These are phyloP conservation scores for Python bivittatus DNA, from an alignment of 2,113 vertebrate genomes.

Conservation along the genomic window DNA sequence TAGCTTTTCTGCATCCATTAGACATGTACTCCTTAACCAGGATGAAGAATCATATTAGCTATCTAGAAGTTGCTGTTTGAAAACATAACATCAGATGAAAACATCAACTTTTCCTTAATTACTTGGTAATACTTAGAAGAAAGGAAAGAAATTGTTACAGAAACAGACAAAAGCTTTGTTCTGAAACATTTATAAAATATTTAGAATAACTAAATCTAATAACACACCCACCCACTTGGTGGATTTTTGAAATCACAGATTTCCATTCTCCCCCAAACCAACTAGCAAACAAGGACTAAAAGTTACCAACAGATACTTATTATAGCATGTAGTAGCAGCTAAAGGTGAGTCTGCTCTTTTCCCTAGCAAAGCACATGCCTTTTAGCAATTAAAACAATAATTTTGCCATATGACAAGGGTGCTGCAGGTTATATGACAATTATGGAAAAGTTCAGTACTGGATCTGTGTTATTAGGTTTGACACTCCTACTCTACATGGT, in stretches of 20 bases:
- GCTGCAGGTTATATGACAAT: background rate
- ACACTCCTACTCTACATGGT: background rate
- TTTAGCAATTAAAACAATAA: background rate
- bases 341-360: background rate
- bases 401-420: background rate
- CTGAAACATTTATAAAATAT: background rate
- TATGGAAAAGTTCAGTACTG: background rate
- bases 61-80: too few relatives aligned
- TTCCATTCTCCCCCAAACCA: background rate
- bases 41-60: too few relatives aligned
- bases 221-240: background rate
- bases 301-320: background rate
- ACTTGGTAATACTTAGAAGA: background rate
- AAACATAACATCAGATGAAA: too few relatives aligned
- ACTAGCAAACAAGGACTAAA: background rate
- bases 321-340: background rate
- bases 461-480: too few relatives aligned
- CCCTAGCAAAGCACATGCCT: background rate
- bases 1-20: too few relatives aligned
- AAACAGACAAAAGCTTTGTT: background rate
- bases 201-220: background rate
- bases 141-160: background rate
- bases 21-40: too few relatives aligned
- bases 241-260: background rate
- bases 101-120: background rate